Evolutionary conservation across 1,140 invertebrate genomes (phyloP).

Genomic region (Steinernema feltiae): DNA sequence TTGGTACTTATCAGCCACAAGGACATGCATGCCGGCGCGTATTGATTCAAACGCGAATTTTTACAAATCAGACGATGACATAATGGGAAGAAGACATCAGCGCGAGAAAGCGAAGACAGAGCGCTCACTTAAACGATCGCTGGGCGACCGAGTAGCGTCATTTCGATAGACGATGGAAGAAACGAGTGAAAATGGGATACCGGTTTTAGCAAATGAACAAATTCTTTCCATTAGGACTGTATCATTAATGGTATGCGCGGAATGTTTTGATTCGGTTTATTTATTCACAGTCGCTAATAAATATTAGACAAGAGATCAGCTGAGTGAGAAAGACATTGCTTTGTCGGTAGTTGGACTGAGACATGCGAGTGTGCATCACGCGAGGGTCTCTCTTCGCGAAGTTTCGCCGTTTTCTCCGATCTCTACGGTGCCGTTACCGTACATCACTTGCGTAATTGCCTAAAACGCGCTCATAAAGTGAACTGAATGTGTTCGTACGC

Average conservation of each 20-base stretch:
- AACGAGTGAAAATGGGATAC: not conserved
- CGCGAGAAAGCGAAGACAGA: not conserved
- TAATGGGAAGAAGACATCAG: not conserved
- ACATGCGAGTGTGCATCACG: no score
- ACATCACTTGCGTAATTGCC: slow-evolving; percentile 1
- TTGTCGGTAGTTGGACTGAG: no score
- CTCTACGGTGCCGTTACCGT: not conserved
- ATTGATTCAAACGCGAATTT: not conserved
- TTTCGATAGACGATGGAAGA: not conserved
- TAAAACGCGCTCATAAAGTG: not conserved
- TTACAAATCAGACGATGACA: slow-evolving; percentile 5
- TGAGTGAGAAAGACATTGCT: no score
- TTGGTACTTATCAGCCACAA: slow-evolving; percentile 4
- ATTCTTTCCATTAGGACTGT: slow-evolving; percentile 5
- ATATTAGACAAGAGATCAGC: no score
- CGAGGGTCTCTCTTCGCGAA: no score
- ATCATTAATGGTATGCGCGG: no score
- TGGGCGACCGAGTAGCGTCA: not conserved
- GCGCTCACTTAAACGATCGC: not conserved
- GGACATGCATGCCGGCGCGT: not conserved
- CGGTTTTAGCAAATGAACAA: slow-evolving; percentile 1
- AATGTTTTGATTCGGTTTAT: no score
- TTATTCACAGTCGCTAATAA: no score
- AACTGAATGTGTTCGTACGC: not conserved
- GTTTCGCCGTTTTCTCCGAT: not conserved